Evolutionary conservation across 2,888 invertebrate species (phyloP).

Genomic region (Philereme vetulata): DNA sequence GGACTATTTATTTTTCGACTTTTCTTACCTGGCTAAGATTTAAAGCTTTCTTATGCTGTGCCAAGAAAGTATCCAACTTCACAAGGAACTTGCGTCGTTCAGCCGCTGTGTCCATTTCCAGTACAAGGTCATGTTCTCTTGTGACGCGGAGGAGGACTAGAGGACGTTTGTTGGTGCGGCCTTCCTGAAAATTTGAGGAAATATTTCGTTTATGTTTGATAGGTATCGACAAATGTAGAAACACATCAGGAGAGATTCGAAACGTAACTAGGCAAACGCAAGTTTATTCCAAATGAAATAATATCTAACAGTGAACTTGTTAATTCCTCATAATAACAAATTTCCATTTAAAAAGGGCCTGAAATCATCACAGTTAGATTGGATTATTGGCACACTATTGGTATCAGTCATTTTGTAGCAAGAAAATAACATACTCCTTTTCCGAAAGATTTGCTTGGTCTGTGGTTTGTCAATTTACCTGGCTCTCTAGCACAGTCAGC

Average conservation of each 20-base stretch:
- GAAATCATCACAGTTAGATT: no score
- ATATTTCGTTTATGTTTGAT: neutral
- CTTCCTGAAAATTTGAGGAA: slow-evolving; percentile 71
- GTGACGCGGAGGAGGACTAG: slow-evolving; percentile 92
- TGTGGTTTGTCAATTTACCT: slow-evolving; percentile 72
- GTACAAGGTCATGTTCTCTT: slow-evolving; percentile 95
- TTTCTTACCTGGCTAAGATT: slow-evolving; percentile 86
- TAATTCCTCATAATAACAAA: no score
- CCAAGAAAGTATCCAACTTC: slow-evolving; percentile 93
- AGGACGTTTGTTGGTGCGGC: slow-evolving; percentile 89
- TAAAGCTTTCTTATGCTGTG: slow-evolving; percentile 92
- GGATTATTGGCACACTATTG: no score
- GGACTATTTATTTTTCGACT: neutral
- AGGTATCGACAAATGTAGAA: no score
- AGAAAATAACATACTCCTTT: no score
- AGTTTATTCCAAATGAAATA: no score
- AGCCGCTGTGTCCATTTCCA: slow-evolving; percentile 93
- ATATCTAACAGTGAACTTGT: no score
- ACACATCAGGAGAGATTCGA: no score
- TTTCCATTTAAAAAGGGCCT: no score
- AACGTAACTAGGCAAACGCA: no score
- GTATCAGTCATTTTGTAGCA: no score
- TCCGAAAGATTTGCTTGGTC: no score
- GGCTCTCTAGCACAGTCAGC: slow-evolving; percentile 94
- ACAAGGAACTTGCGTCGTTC: slow-evolving; percentile 93